phyloP scores from a whole-genome alignment of 2,113 vertebrate species.

The Stegostoma tigrinum region DNA sequence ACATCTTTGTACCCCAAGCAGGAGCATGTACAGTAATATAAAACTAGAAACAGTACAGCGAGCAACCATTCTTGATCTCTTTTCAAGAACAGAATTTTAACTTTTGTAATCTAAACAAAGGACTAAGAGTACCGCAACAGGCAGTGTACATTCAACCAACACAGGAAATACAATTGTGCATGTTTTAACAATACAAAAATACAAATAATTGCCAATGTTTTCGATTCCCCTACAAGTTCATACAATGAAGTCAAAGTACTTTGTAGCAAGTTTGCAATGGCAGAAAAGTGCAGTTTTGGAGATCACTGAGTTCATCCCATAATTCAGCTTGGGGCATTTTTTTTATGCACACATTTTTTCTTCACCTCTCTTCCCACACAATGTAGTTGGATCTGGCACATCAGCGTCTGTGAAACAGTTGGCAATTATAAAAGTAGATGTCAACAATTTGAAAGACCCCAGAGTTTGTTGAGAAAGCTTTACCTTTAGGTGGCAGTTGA shows the following conservation, averaged over 20 bases:
- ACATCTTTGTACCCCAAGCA: not conserved
- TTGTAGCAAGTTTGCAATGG: not conserved
- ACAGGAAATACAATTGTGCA: not conserved
- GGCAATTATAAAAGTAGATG: not conserved
- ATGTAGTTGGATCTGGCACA: not conserved
- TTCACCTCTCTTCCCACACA: not conserved
- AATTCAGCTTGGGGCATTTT: not conserved
- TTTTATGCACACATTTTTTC: not conserved
- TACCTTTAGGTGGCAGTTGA: conserved; percentile 78
- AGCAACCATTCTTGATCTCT: not conserved
- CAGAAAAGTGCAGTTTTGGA: not conserved
- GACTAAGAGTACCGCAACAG: not conserved
- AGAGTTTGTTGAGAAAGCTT: not conserved
- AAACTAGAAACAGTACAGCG: not conserved
- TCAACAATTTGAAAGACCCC: not conserved
- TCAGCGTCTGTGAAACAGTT: not conserved
- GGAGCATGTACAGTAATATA: not conserved
- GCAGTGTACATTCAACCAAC: not conserved
- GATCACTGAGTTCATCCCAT: not conserved
- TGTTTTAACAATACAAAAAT: not conserved
- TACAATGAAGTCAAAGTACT: not conserved
- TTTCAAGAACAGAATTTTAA: not conserved
- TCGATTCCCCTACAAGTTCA: not conserved
- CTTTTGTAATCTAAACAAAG: not conserved
- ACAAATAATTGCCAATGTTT: not conserved